A percentile compares a stretch with the other conserved stretches of the same genome.
Conservation (phyloP, 2,797 vertebrate species). For the Anniella stebbinsi region DNA sequence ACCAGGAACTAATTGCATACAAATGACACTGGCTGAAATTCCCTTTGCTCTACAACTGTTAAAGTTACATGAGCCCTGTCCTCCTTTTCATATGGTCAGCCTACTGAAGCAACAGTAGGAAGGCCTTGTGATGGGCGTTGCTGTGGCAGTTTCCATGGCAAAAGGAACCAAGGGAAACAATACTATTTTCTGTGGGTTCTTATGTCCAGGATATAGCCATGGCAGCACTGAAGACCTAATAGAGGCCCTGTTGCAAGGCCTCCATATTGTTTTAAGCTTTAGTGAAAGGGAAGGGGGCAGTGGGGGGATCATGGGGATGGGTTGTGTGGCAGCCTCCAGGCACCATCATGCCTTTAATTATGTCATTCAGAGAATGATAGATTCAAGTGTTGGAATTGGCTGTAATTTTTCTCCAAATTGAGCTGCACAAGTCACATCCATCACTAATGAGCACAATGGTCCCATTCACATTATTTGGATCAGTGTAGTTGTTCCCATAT, state of each 20-base stretch:
- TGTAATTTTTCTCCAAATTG: background rate
- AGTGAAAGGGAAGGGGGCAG: background rate
- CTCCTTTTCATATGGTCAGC: too few species aligned
- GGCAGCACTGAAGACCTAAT: too few species aligned
- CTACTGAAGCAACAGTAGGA: background rate
- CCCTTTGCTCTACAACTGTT: too few species aligned
- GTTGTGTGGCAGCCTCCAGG: too few species aligned
- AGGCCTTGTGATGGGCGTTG: background rate
- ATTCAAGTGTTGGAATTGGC: background rate
- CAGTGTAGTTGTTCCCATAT: too few species aligned
- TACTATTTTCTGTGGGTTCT: background rate
- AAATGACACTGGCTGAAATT: too few species aligned
- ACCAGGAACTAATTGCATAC: too few species aligned
- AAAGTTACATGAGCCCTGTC: too few species aligned
- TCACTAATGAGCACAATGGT: background rate
- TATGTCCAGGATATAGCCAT: background rate
- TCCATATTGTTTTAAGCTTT: background rate
- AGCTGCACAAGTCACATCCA: background rate
- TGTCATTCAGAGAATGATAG: background rate
- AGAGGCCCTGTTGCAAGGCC: background rate
- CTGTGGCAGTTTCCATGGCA: background rate
- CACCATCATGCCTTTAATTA: background rate
- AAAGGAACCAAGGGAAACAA: background rate
- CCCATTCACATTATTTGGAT: background rate
- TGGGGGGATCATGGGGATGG: background rate